phyloP scores from a whole-genome alignment of 1,140 invertebrate species.

The Apocrypta bakeri region DNA sequence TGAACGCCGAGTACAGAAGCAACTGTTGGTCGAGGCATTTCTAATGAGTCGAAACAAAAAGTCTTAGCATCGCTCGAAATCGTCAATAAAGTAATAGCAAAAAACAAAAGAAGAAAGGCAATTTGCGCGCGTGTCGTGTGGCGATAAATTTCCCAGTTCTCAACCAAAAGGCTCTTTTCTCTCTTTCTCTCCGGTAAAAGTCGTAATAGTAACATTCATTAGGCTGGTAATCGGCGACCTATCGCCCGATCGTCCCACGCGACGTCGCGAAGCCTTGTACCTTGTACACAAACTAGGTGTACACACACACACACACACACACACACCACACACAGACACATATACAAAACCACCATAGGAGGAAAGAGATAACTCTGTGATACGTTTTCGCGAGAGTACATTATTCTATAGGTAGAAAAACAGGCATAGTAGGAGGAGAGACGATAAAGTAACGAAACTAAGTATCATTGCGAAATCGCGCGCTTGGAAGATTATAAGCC shows the following conservation, averaged over 20 bases:
- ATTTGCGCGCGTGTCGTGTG: not conserved
- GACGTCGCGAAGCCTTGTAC: slow-evolving; percentile 48
- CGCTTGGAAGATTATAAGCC: slow-evolving; percentile 47
- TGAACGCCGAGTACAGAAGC: not conserved
- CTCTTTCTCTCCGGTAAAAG: slow-evolving; percentile 13
- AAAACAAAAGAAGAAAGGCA: not conserved
- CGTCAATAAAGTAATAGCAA: slow-evolving; percentile 32
- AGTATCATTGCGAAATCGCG: slow-evolving; percentile 60
- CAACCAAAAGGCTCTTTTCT: not conserved
- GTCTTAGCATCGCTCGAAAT: not conserved
- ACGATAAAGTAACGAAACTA: slow-evolving; percentile 63
- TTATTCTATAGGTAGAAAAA: slow-evolving; percentile 53
- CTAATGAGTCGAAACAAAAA: slow-evolving; percentile 23
- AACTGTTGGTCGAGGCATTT: not conserved
- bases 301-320: not conserved
- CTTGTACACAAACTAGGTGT: not conserved
- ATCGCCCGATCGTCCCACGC: slow-evolving; percentile 62
- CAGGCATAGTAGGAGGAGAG: slow-evolving; percentile 26
- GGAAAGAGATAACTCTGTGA: slow-evolving; percentile 51
- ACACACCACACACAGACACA: not conserved
- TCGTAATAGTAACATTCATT: slow-evolving; percentile 58
- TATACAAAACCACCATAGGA: slow-evolving; percentile 28
- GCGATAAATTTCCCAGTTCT: slow-evolving; percentile 41
- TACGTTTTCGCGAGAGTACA: slow-evolving; percentile 59
- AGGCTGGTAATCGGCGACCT: slow-evolving; percentile 60